Percentiles rank a stretch among this genome's conserved stretches.
Conservation (phyloP, 2,888 invertebrate species). For the Eupithecia insigniata region DNA sequence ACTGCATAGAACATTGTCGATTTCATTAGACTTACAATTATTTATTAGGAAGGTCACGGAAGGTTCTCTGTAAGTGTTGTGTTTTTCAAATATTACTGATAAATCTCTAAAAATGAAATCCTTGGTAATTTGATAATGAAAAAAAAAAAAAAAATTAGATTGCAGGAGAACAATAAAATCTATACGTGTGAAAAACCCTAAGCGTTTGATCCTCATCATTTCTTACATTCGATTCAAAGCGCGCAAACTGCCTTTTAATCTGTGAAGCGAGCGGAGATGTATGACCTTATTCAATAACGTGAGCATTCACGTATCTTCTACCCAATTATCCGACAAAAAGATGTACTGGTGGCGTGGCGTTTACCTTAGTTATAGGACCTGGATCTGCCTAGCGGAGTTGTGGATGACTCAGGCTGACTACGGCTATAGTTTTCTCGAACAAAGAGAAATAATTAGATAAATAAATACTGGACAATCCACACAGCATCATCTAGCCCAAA, state of each 20-base stretch:
- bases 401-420: not conserved
- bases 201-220: constrained; percentile 26
- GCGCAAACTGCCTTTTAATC: constrained; percentile 19
- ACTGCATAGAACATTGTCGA: not conserved
- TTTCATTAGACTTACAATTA: not conserved
- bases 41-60: too few species aligned
- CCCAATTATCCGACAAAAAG: constrained; percentile 43
- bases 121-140: not conserved
- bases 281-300: constrained; percentile 47
- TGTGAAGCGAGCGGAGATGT: constrained; percentile 38
- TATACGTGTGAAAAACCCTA: constrained; percentile 10
- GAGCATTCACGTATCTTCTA: constrained; percentile 38
- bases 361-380: constrained; percentile 14
- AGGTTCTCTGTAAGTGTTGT: too few species aligned
- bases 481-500: too few species aligned
- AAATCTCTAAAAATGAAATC: too few species aligned
- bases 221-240: constrained; percentile 30
- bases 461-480: too few species aligned
- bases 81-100: not conserved
- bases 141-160: not conserved
- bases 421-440: not conserved
- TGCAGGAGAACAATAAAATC: constrained; percentile 1
- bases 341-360: constrained; percentile 16
- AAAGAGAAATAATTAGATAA: not conserved
- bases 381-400: not conserved